Conservation (phyloP, 2,888 invertebrate genomes). For the Phrixothrix hirtus region DNA sequence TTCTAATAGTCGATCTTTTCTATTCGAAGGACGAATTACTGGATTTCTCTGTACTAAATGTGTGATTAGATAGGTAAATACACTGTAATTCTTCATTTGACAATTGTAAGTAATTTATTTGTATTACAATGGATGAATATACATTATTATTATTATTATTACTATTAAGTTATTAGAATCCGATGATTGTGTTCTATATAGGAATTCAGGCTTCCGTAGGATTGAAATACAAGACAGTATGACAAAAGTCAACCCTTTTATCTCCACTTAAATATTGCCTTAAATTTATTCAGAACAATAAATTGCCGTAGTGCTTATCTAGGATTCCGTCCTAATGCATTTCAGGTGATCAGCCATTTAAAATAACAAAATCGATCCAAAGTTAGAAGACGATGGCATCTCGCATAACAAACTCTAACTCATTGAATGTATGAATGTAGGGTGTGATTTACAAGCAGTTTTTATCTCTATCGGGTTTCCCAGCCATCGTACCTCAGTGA, state of each 20-base stretch:
- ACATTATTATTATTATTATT: no score
- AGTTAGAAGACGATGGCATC: conserved; percentile 4
- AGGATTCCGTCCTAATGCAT: conserved; percentile 21
- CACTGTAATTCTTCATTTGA: no score
- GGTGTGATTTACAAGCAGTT: conserved; percentile 27
- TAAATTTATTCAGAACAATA: conserved; percentile 19
- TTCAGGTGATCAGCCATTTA: conserved; percentile 10
- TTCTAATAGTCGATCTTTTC: no score
- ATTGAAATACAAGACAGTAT: no score
- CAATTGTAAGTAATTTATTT: no score
- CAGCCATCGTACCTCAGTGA: conserved; percentile 19
- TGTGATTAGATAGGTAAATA: no score
- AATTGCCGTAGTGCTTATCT: conserved; percentile 16
- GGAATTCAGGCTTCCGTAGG: no score
- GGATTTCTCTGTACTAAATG: no score
- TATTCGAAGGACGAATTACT: no score
- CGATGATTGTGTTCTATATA: no score
- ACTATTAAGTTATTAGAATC: no score
- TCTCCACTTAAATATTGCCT: neutral
- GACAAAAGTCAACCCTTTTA: neutral
- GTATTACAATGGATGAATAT: no score
- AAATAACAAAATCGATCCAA: conserved; percentile 11
- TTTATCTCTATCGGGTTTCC: conserved; percentile 23
- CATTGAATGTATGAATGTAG: conserved; percentile 23
- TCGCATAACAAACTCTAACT: conserved; percentile 17